phyloP scores from a whole-genome alignment of 2,888 invertebrate genomes.

The Nycteola revayana region DNA sequence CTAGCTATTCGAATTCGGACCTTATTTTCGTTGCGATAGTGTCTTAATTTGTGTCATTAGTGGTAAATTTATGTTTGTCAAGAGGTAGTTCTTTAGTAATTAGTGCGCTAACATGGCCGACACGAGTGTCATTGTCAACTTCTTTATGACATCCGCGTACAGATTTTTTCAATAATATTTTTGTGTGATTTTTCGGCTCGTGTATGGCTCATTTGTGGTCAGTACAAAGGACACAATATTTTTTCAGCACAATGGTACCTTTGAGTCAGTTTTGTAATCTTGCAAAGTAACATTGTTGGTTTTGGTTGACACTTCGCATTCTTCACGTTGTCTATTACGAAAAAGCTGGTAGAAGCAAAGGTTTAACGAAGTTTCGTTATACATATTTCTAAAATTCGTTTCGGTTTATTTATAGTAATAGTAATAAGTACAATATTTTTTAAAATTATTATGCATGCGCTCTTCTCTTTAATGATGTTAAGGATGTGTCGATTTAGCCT shows the following conservation, averaged over 20 bases:
- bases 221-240: conserved; percentile 46
- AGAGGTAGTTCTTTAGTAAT: conserved; percentile 49
- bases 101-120: conserved; percentile 53
- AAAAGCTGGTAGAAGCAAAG: too few species aligned
- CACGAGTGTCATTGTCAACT: conserved; percentile 52
- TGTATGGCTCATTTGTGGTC: conserved; percentile 43
- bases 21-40: conserved; percentile 28
- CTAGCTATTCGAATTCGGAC: conserved; percentile 24
- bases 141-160: conserved; percentile 49
- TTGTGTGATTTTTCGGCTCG: conserved; percentile 52
- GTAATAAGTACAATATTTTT: too few species aligned
- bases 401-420: too few species aligned
- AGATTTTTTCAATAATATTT: conserved; percentile 49
- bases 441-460: too few species aligned
- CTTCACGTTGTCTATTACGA: too few species aligned
- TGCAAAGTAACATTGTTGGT: conserved; percentile 17
- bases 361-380: too few species aligned
- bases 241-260: conserved; percentile 33
- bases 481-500: too few species aligned
- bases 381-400: too few species aligned
- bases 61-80: conserved; percentile 35
- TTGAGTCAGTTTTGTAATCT: conserved; percentile 37
- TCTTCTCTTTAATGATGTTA: too few species aligned
- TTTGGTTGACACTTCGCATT: conserved; percentile 12
- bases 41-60: conserved; percentile 12